Evolutionary conservation across 2,113 vertebrate genomes (phyloP), one percentile per base, ranked within the genome.

Genomic region (Porphyrio hochstetteri): DNA sequence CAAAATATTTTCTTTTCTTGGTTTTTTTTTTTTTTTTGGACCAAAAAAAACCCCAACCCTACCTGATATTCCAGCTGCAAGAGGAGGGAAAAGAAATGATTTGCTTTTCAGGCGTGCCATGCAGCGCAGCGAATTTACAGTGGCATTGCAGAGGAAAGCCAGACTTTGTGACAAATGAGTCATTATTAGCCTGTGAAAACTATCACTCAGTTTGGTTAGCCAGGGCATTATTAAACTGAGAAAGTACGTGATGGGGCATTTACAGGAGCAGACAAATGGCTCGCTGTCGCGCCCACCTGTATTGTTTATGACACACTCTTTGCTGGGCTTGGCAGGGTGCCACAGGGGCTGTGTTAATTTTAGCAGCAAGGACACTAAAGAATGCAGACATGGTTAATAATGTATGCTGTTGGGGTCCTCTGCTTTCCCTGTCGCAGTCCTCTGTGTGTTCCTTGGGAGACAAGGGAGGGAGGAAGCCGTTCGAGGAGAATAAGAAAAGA

Each of bases 91-190:
- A 15, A 46, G 52, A 69, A 83, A 35, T 2, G 10, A 17, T 74
- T 86, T 72, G 36, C 25, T 86, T 90, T 82, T 79, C 50, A 84
- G 59, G 48, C 20, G 10, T 19, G 25, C 33, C 40, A 7, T 21
- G 31, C 3, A 44, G 33, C 9, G 1, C 35, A 23, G 74, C 77
- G 46, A 91, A 88, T 77, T 76, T 68, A 95, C 2, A 12, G 65
- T 13, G 83, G 69, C 56, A 19, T 68, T 67, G 79, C 53, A 88
- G 85, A 52, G 23, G 59, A 63, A 93, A 93, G 80, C 72, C 91
- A 91, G 84, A 31, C 42, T 71, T 63, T 7, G 70, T 93, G 94
- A 91, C 88, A 85, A 93, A 88, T 88, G 74, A 95, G 88, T 57
- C 55, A 27, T 85, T n/a, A 88, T 88, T 77, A 93, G 64, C 59